Conservation (phyloP, 2,113 vertebrate genomes). For the Polyodon spathula region DNA sequence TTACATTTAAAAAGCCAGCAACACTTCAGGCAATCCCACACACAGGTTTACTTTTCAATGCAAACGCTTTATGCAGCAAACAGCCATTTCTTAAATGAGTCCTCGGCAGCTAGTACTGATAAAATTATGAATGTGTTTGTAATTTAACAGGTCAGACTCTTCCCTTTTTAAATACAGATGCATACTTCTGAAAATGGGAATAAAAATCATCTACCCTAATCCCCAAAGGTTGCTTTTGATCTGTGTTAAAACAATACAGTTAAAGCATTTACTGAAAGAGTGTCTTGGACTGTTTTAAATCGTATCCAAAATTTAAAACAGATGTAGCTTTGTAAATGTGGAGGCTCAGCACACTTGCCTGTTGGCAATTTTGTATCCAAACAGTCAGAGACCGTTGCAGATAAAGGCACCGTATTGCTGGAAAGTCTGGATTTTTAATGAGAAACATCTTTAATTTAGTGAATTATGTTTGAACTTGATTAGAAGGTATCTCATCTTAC, state of each 20-base stretch:
- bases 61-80: too few relatives aligned
- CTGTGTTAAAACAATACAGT: background rate
- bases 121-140: conserved; percentile 27
- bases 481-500: too few relatives aligned
- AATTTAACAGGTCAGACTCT: conserved; percentile 39
- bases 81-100: too few relatives aligned
- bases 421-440: too few relatives aligned
- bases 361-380: background rate
- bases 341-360: too few relatives aligned
- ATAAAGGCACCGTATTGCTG: too few relatives aligned
- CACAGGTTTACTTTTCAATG: too few relatives aligned
- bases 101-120: conserved; percentile 14
- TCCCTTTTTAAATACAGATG: conserved; percentile 45
- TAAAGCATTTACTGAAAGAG: conserved; percentile 5
- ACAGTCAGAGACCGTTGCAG: too few relatives aligned
- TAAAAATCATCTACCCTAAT: conserved; percentile 16
- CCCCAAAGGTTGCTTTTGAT: conserved; percentile 12
- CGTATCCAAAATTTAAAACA: conserved; percentile 6
- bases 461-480: too few relatives aligned
- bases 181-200: conserved; percentile 28
- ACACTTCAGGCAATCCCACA: too few relatives aligned
- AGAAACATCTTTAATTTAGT: too few relatives aligned
- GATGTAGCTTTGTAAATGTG: background rate
- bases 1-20: too few relatives aligned
- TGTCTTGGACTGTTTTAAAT: background rate